Conservation (phyloP, 1,140 invertebrate genomes). For the Pseudobourletiella spinata region DNA sequence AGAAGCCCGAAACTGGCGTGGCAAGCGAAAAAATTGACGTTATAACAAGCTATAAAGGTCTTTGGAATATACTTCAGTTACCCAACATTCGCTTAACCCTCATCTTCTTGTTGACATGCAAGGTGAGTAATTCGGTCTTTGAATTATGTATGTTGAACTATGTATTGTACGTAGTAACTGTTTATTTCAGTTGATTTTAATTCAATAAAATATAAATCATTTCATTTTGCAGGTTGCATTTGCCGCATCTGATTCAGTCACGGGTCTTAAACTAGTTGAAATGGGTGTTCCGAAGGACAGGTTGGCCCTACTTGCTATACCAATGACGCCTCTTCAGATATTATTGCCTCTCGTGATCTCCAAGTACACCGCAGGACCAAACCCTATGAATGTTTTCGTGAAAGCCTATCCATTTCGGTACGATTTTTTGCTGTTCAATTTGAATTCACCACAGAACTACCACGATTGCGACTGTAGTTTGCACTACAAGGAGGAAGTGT, state of each 20-base stretch:
- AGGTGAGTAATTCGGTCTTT: conserved; percentile 7
- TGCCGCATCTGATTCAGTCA: conserved; percentile 81
- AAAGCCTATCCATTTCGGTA: conserved; percentile 79
- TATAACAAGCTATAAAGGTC: conserved; percentile 69
- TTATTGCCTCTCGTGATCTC: conserved; percentile 79
- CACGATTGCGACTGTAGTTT: no score
- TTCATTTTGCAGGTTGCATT: conserved; percentile 68
- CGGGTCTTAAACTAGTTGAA: conserved; percentile 89
- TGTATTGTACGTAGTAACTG: background rate
- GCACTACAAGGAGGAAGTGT: no score
- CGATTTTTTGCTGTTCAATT: conserved; percentile 1
- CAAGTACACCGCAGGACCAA: conserved; percentile 77
- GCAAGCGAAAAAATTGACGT: conserved; percentile 48
- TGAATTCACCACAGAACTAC: no score
- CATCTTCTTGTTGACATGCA: conserved; percentile 68
- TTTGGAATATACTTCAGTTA: conserved; percentile 75
- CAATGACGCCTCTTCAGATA: conserved; percentile 89
- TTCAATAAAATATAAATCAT: no score
- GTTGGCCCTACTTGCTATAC: conserved; percentile 81
- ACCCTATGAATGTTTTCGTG: conserved; percentile 79
- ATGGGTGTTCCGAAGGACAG: conserved; percentile 91
- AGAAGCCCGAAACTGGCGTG: conserved; percentile 47
- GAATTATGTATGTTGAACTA: background rate
- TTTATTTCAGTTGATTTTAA: background rate
- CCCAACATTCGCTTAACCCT: conserved; percentile 68